Evolutionary conservation across 2,888 invertebrate species (phyloP), one percentile per base, ranked within the genome.

Genomic region (Teleogryllus oceanicus): DNA sequence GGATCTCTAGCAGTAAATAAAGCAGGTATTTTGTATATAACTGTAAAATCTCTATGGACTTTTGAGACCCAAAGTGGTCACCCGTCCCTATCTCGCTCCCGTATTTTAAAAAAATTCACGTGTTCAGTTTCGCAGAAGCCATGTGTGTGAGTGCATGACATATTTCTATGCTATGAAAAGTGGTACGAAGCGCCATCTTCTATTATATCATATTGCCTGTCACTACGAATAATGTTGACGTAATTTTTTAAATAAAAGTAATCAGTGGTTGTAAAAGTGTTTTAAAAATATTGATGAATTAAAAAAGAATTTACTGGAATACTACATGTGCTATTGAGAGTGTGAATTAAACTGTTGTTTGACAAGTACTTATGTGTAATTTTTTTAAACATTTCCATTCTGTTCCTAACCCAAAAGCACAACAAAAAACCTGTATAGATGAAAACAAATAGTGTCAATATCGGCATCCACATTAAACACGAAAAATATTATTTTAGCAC

Each of bases 211-310:
- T 62, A 62, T 18, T 62, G 62, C 62, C 62, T 62, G 62, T 62
- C 62, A 62, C 62, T 62, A 62, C n/a, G 62, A 76, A 76, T 76
- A 76, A 76, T 76, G 37, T 76, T 76, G 24, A 76, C 76, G 76
- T 76, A 37, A 76, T 76, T 76, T 76, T 76, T 76, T 76, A 76
- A 74, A 76, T 24, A 76, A 76, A 76, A 24, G 37, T 24, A 21
- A 76, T 81, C 62, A 79, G 78, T 81, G 78, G 79, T 75, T 81
- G 81, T 81, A 81, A 79, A 81, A 78, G 79, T 81, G 79, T 81
- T 78, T 74, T 18, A 81, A 50, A 75, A 75, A 79, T 78, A 80
- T 79, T 21, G 79, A 80, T 80, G 79, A 80, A 79, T 77, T 79
- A 62, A 79, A 62, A 62, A 62, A 79, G 80, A 78, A 49, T 76